Base-by-base conservation (phyloP, 2,888 invertebrate genomes). In the Cephus spinipes region DNA sequence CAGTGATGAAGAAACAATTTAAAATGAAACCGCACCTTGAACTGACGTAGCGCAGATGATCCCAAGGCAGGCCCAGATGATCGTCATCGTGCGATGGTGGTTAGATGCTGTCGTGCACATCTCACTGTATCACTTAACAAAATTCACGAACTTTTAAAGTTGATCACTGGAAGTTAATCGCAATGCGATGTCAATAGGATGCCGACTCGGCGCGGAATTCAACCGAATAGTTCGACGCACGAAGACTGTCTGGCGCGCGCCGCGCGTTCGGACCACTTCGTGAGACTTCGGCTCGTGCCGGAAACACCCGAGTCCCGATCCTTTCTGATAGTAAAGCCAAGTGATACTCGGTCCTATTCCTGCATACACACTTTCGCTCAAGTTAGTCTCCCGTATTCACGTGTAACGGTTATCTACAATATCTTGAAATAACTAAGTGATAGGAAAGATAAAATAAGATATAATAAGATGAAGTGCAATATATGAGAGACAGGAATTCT, bases 161-260 rank as follows among this genome's bases (percentile, higher is more conserved):
- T 40, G 32, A 32, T 68, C 68, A 75, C 75, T 55, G n/a, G 23
- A 71, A 35, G 23, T 31, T 55, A 74, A 74, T 73, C 73, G 35
- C 32, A 73, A 76, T 69, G 73, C 68, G 31, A 71, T 32, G 71
- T 71, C 71, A 71, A 12, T 71, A 12, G 71, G 31, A 33, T 71
- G 36, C 33, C 55, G 31, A 71, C 78, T 73, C 80, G 81, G 80
- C 81, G 80, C 80, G 79, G 77, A 79, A 79, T 81, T 82, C 87
- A 86, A 89, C 89, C 85, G 82, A 87, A 85, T 87, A 87, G 88
- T 85, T 89, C 89, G 89, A 86, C 90, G 90, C 90, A 89, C 88
- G 85, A 89, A 88, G 86, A 90, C 90, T 86, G 90, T 90, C 90
- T 90, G 90, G 83, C 90, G 89, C 90, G 88, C 87, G 87, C 84